Percentiles rank a stretch among this genome's conserved stretches.
These are phyloP conservation scores for Gonocerus acuteangulatus DNA, from an alignment of 2,888 invertebrate species.

Conservation along the genomic window DNA sequence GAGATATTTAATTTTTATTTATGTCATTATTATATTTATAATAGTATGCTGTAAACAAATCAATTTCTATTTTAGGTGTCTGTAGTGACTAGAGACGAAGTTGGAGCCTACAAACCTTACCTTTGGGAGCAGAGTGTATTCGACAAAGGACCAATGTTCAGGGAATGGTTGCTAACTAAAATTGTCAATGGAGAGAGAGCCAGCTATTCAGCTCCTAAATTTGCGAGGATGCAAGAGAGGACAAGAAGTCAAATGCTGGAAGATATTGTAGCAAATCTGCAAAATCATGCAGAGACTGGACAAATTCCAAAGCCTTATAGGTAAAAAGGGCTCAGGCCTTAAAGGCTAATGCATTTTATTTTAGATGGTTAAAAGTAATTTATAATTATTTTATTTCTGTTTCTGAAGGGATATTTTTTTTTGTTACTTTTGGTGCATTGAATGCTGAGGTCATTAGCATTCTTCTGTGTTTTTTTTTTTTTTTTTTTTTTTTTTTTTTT, in stretches of 20 bases:
- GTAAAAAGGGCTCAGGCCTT: slow-evolving; percentile 42
- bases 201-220: slow-evolving; percentile 89
- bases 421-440: no score
- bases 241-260: slow-evolving; percentile 84
- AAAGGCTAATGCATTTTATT: no score
- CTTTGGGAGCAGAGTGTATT: slow-evolving; percentile 92
- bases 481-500: no score
- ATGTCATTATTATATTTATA: no score
- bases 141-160: slow-evolving; percentile 89
- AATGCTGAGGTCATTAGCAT: no score
- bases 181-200: slow-evolving; percentile 90
- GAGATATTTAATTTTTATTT: no score
- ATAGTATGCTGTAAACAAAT: no score
- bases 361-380: neutral
- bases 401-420: no score
- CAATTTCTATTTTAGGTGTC: slow-evolving; percentile 51
- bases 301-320: slow-evolving; percentile 91
- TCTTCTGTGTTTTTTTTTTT: no score
- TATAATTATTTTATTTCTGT: neutral
- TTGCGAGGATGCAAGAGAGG: slow-evolving; percentile 88
- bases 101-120: slow-evolving; percentile 91
- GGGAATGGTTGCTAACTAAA: slow-evolving; percentile 88
- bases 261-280: slow-evolving; percentile 86
- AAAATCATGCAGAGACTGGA: slow-evolving; percentile 89
- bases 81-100: slow-evolving; percentile 88